These are phyloP conservation scores for Halcyon malimbica DNA, from an alignment of 2,113 vertebrate genomes.

Conservation along the genomic window DNA sequence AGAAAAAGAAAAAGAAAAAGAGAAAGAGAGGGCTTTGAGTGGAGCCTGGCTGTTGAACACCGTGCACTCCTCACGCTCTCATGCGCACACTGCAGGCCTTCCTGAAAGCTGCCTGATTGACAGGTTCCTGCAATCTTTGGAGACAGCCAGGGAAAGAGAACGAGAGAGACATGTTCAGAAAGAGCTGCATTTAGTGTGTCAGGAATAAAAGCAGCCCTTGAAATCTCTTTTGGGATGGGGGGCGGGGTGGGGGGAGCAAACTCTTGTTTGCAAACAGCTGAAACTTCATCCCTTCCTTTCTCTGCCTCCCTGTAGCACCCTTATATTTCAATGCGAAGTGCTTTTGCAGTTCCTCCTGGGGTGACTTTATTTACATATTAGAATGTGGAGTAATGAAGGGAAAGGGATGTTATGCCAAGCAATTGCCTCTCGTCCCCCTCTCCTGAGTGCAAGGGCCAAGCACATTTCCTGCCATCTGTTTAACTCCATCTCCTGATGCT, in stretches of 20 bases:
- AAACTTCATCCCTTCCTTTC: constrained; percentile 15
- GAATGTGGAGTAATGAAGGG: constrained; percentile 64
- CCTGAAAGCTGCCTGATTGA: neutral
- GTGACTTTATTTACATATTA: constrained; percentile 66
- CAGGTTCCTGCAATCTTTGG: constrained; percentile 12
- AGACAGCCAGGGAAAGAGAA: constrained; percentile 13
- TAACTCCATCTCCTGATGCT: constrained; percentile 66
- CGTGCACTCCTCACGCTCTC: neutral
- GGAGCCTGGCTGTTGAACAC: neutral
- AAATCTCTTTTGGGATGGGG: neutral
- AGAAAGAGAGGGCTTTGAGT: neutral
- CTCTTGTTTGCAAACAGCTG: constrained; percentile 8
- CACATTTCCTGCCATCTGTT: constrained; percentile 73
- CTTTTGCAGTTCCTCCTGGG: constrained; percentile 34
- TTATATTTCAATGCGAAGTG: constrained; percentile 48
- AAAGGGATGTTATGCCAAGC: constrained; percentile 48
- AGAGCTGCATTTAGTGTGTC: constrained; percentile 4
- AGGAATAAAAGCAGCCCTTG: constrained; percentile 39
- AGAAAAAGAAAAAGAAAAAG: too few relatives aligned
- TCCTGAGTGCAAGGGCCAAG: constrained; percentile 61
- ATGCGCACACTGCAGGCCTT: neutral
- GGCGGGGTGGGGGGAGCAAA: neutral
- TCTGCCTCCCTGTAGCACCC: neutral
- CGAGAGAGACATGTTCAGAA: neutral
- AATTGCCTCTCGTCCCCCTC: constrained; percentile 44